Evolutionary conservation across 2,113 vertebrate genomes (phyloP), one percentile per base, ranked within the genome.

Genomic region (Spea multiplicata): DNA sequence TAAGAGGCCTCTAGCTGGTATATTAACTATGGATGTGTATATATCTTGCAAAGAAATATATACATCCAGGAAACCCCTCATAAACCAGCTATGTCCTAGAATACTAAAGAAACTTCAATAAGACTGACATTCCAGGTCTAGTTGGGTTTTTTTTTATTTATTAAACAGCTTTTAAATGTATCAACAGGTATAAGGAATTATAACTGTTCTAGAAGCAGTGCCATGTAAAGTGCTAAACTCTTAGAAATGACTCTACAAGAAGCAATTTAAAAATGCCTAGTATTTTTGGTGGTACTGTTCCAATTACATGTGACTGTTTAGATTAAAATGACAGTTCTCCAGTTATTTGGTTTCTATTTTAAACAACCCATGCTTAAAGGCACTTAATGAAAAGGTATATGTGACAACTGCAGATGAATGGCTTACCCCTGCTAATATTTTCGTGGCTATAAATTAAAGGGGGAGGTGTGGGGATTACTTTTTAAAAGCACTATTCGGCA

Each of bases 301-400:
- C 70, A 79, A 49, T 78, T 78, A 47, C 70, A 73, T 79, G 61
- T 73, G 66, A 44, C 50, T 79, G 77, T 79, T 79, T 79, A 79
- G 61, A 66, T 79, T 66, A 44, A 16, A 59, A 46, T 79, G 77
- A 79, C 77, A 79, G 77, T 30, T 73, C 77, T 49, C 62, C 62
- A 67, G 77, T 79, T 73, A 79, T 72, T 79, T 79, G 77, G 62
- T 66, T 79, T 73, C 77, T 79, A 66, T 79, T 73, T 73, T 79
- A 79, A 73, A 79, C 77, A 79, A 79, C 16, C 66, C 71, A 4
- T 66, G 50, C 66, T 79, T 79, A 79, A 79, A 73, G 77, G 70
- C 70, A 79, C 64, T 73, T 73, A 79, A 62, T 73, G 70, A 66
- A 79, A 79, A 79, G 77, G 62, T 66, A 73, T 78, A 79, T 79